These are phyloP conservation scores for Perithous albicinctus DNA, from an alignment of 2,888 invertebrate genomes.

Conservation along the genomic window DNA sequence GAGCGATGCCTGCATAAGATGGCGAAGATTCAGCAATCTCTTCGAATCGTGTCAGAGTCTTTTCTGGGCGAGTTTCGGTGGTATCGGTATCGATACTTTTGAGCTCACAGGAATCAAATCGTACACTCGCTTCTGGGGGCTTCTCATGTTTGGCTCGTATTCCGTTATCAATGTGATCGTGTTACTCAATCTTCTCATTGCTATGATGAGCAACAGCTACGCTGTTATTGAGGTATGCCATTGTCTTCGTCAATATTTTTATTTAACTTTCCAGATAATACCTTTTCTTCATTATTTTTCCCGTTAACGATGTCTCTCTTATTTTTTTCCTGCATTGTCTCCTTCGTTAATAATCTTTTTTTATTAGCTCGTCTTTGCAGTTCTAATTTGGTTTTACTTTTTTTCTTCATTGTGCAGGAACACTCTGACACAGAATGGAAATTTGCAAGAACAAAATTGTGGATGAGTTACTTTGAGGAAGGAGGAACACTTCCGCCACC, in stretches of 20 bases:
- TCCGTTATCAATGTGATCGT: slow-evolving; percentile 98
- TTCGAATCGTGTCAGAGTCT: slow-evolving; percentile 98
- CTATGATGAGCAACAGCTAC: slow-evolving; percentile 99
- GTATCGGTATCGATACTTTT: slow-evolving; percentile 95
- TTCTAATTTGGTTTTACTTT: not conserved
- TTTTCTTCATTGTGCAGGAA: slow-evolving; percentile 86
- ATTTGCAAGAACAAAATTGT: slow-evolving; percentile 96
- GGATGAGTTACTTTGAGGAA: slow-evolving; percentile 98
- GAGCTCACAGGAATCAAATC: slow-evolving; percentile 94
- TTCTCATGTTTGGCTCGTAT: slow-evolving; percentile 98
- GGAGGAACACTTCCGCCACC: slow-evolving; percentile 96
- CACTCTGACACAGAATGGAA: slow-evolving; percentile 99
- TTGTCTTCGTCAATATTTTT: not conserved
- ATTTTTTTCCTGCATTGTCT: too few species aligned
- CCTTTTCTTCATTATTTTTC: too few species aligned
- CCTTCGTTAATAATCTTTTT: not conserved
- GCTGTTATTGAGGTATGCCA: slow-evolving; percentile 94
- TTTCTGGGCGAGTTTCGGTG: slow-evolving; percentile 98
- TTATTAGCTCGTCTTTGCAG: not conserved
- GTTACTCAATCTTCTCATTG: slow-evolving; percentile 96
- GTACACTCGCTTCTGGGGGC: slow-evolving; percentile 97
- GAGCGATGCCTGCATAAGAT: slow-evolving; percentile 92
- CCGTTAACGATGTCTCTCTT: too few species aligned
- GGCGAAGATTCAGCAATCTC: slow-evolving; percentile 92
- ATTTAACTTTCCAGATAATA: too few species aligned